These are phyloP conservation scores for Conopomorpha cramerella DNA, from an alignment of 1,140 invertebrate species.

Conservation along the genomic window DNA sequence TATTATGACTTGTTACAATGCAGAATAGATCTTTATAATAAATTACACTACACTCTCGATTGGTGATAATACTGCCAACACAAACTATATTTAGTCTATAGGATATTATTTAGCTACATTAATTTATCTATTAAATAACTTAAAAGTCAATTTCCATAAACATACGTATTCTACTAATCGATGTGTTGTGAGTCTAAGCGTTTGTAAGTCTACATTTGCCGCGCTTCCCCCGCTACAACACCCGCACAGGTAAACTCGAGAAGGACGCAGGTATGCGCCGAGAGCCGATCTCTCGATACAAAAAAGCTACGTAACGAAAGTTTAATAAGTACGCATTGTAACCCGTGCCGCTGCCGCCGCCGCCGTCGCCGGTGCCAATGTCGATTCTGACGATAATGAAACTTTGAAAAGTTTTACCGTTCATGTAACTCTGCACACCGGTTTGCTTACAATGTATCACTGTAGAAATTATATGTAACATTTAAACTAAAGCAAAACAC, in stretches of 20 bases:
- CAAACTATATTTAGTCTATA: background rate
- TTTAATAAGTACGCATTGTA: background rate
- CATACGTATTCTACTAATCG: background rate
- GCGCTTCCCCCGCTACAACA: too few species aligned
- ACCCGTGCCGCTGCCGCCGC: background rate
- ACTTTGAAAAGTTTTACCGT: background rate
- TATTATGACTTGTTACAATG: too few species aligned
- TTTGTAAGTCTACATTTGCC: background rate
- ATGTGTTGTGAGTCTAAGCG: background rate
- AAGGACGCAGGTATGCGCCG: background rate
- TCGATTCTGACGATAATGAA: background rate
- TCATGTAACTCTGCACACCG: too few species aligned
- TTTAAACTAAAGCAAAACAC: background rate
- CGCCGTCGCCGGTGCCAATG: too few species aligned
- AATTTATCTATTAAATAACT: background rate
- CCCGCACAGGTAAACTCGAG: background rate
- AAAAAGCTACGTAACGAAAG: background rate
- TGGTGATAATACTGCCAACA: background rate
- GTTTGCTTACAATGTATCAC: too few species aligned
- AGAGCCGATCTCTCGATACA: background rate
- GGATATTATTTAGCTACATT: background rate
- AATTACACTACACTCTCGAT: background rate
- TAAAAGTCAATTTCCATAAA: background rate
- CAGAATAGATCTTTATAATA: too few species aligned
- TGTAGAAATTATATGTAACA: background rate